Conservation (phyloP, 64 coral and sea anemone genomes). For the Anthopleura sola region DNA sequence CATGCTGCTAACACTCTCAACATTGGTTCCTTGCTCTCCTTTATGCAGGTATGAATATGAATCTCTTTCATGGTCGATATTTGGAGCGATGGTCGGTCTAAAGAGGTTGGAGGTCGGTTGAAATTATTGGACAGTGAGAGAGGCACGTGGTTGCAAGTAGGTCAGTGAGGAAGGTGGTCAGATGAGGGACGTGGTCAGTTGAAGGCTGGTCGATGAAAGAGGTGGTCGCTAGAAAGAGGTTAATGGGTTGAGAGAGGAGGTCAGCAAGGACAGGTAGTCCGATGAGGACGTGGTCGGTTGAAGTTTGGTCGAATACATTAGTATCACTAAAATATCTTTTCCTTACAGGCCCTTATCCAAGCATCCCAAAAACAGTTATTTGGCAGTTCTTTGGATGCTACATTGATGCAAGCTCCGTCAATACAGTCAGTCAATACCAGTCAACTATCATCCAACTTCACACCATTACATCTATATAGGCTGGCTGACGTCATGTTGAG, state of each 20-base stretch:
- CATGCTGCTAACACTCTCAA: constrained; percentile 87
- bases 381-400: constrained; percentile 25
- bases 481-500: constrained; percentile 91
- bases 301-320: background rate
- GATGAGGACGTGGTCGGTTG: background rate
- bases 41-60: constrained; percentile 35
- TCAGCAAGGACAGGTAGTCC: background rate
- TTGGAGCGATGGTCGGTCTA: background rate
- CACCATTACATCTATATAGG: constrained; percentile 87
- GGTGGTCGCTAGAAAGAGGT: background rate
- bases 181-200: background rate
- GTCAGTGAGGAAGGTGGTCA: background rate
- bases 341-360: constrained; percentile 42
- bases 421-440: background rate
- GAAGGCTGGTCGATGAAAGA: background rate
- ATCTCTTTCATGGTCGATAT: background rate
- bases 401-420: constrained; percentile 14
- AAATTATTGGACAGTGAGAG: background rate
- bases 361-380: constrained; percentile 80
- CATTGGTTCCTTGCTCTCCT: constrained; percentile 65
- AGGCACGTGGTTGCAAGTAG: background rate
- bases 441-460: constrained; percentile 38
- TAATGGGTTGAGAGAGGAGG: background rate
- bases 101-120: no score
- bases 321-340: background rate